These are phyloP conservation scores for Drosophila athabasca DNA, from an alignment of 1,140 invertebrate genomes.

Conservation along the genomic window DNA sequence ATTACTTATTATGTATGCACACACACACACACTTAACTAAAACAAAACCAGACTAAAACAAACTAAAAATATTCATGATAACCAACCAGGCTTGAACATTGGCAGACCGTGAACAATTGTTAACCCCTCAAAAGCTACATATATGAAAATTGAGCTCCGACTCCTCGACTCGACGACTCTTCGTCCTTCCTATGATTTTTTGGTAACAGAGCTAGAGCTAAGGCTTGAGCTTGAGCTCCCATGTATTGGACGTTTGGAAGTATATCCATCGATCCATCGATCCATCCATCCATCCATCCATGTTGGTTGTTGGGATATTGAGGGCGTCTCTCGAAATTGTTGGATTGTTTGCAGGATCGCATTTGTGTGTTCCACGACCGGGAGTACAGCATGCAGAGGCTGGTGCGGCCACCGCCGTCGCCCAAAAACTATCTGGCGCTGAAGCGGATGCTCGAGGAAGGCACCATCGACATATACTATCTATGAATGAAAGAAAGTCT, in stretches of 20 bases:
- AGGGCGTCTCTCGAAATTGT: slow-evolving; percentile 37
- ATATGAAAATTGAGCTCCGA: too few relatives aligned
- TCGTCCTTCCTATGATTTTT: too few relatives aligned
- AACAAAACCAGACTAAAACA: slow-evolving; percentile 9
- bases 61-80: slow-evolving; percentile 9
- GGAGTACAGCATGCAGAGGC: slow-evolving; percentile 74
- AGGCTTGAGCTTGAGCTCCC: too few relatives aligned
- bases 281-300: too few relatives aligned
- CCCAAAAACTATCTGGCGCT: slow-evolving; percentile 77
- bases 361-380: slow-evolving; percentile 74
- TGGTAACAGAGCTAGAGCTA: too few relatives aligned
- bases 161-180: too few relatives aligned
- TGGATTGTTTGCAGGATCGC: slow-evolving; percentile 72
- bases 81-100: slow-evolving; percentile 30
- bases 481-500: slow-evolving; percentile 31
- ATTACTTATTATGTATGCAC: too few relatives aligned
- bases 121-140: slow-evolving; percentile 9
- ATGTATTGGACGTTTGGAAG: not conserved
- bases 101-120: slow-evolving; percentile 41
- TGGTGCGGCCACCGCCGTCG: slow-evolving; percentile 74
- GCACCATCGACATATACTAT: slow-evolving; percentile 75
- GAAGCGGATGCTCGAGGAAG: slow-evolving; percentile 78
- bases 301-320: not conserved
- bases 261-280: slow-evolving; percentile 29
- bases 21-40: too few relatives aligned